phyloP scores from a whole-genome alignment of 1,140 invertebrate genomes.

The Leguminivora glycinivorella region DNA sequence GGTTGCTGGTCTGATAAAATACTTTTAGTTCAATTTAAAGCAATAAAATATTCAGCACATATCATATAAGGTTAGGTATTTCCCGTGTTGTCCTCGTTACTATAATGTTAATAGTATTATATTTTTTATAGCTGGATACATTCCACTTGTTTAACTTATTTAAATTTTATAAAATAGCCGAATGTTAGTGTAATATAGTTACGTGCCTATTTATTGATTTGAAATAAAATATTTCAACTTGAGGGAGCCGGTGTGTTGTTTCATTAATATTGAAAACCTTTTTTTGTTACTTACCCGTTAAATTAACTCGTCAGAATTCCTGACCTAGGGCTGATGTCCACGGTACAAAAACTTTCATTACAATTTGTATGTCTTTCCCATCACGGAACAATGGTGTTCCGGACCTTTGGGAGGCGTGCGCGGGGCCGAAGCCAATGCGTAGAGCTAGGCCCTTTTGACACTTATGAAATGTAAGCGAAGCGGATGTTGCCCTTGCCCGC shows the following conservation, averaged over 20 bases:
- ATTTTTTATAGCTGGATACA: conserved; percentile 20
- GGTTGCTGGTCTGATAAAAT: background rate
- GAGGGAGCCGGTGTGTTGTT: background rate
- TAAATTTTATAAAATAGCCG: conserved; percentile 22
- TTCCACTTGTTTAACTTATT: conserved; percentile 26
- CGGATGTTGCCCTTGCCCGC: no score
- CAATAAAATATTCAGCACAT: conserved; percentile 22
- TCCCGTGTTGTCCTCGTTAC: conserved; percentile 12
- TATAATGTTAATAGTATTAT: conserved; percentile 23
- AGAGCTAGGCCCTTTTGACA: no score
- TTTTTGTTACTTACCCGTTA: background rate
- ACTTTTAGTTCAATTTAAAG: conserved; percentile 19
- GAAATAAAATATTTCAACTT: conserved; percentile 20
- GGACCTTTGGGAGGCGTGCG: no score
- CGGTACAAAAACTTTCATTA: no score
- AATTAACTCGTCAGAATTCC: background rate
- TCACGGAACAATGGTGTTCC: no score
- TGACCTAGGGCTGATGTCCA: no score
- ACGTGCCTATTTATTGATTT: conserved; percentile 27
- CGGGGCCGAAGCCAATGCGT: no score
- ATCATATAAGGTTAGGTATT: conserved; percentile 9
- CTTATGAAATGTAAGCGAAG: no score
- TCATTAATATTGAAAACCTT: background rate
- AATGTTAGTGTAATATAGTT: conserved; percentile 26
- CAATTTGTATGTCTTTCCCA: no score